Percentiles rank a stretch among this genome's conserved stretches.
Evolutionary conservation across 1,140 invertebrate genomes (phyloP).

Genomic region (Rhopalosiphum padi): DNA sequence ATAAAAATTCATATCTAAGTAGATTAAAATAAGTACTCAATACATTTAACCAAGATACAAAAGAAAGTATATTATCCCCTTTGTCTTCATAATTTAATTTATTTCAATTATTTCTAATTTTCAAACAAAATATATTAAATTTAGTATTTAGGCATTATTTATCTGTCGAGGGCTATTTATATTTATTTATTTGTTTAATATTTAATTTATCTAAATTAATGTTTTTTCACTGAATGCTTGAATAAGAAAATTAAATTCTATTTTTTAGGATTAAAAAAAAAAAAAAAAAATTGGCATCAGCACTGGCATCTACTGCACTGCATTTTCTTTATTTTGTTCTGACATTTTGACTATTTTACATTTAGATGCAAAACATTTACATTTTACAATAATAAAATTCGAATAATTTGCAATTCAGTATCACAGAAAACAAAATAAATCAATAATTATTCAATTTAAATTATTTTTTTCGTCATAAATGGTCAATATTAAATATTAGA

Average conservation of each 20-base stretch:
- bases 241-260: not conserved
- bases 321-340: not conserved
- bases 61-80: no score
- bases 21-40: not conserved
- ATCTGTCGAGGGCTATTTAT: no score
- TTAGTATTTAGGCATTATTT: no score
- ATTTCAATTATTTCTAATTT: no score
- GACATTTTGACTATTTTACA: not conserved
- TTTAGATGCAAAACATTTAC: not conserved
- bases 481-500: not conserved
- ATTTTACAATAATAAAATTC: not conserved
- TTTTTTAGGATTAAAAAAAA: not conserved
- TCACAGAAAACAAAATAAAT: not conserved
- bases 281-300: not conserved
- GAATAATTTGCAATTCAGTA: no score
- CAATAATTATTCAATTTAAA: not conserved
- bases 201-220: no score
- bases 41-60: no score
- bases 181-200: no score
- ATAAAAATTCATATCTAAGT: not conserved
- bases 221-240: not conserved
- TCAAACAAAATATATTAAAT: no score
- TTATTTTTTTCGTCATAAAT: not conserved
- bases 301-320: no score
- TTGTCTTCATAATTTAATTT: no score